Base-by-base conservation (phyloP, 2,113 vertebrate species). In the Takifugu bimaculatus region DNA sequence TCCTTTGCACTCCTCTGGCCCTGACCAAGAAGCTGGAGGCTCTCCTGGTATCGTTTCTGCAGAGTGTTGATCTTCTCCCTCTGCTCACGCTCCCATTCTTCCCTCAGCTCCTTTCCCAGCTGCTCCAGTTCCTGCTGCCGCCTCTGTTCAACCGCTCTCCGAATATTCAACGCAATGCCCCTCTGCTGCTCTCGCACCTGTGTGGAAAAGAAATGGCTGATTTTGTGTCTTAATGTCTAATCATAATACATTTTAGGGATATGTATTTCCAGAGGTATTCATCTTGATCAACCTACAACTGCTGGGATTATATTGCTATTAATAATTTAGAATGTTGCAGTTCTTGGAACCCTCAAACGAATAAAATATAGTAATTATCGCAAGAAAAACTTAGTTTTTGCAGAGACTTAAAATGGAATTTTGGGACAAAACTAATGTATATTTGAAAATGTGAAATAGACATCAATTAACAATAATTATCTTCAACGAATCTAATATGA, bases 121-220 rank as follows among this genome's bases (percentile, higher is more conserved):
- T 74, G 90, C 63, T 88, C 82, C 1, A 96, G 74, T 1, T 94
- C 91, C 7, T 85, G 78, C 63, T 90, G 90, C 72, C 87, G 89
- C 47, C 87, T 91, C 53, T 91, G 91, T 72, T 95, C 93, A 32
- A 98, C 91, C 39, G 92, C 91, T 67, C 89, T 74, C 57, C 95
- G 91, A 74, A 95, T 93, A 65, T 92, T 92, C 53, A 80, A 87
- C 0, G 96, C 92, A 0, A 97, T 94, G 63, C 65, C 50, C n/a
- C 92, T 92, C 78, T 98, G 93, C 71, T 98, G 96, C 79, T 98
- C 94, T 65, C 96, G 91, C 71, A 99, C 96, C 96, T 99, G 70
- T 0, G 11, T 0, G 2, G 12, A 35, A 60, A 39, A 7, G 3
- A 10, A 47, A 52, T 20, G 20, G 20, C 20, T 20, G 20, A 20